Percentiles rank a stretch among this genome's conserved stretches.
These are phyloP conservation scores for Hemicordylus capensis DNA, from an alignment of 2,113 vertebrate genomes.

Conservation along the genomic window DNA sequence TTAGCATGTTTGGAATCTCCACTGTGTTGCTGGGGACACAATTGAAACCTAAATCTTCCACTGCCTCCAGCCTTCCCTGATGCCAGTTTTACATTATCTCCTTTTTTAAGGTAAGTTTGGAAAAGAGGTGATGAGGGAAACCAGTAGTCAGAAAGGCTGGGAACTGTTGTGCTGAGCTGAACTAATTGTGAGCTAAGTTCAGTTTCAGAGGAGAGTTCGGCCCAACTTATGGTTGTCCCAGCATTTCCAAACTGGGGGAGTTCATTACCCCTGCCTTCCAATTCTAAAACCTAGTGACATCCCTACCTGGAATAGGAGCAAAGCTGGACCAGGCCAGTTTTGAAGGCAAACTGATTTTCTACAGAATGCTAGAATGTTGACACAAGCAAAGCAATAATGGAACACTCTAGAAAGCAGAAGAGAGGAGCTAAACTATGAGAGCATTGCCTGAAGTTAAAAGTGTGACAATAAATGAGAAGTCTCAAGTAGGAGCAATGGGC, in stretches of 20 bases:
- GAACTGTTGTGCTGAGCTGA: not conserved
- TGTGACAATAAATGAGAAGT: accelerated
- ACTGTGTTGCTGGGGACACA: not conserved
- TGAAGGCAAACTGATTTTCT: conserved; percentile 26
- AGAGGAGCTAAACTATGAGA: not conserved
- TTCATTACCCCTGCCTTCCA: not conserved
- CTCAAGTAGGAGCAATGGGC: not conserved
- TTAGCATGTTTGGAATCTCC: not conserved
- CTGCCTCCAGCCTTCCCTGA: not conserved
- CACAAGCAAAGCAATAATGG: accelerated
- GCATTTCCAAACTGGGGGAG: not conserved
- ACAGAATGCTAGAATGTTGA: not conserved
- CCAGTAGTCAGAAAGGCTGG: not conserved
- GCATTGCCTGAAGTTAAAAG: accelerated
- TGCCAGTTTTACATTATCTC: not conserved
- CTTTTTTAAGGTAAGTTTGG: not conserved
- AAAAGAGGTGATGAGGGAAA: not conserved
- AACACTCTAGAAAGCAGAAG: not conserved
- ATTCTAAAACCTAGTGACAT: not conserved
- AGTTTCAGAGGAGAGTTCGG: not conserved
- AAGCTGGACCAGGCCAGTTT: not conserved
- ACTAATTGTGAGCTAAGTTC: not conserved
- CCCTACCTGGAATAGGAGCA: not conserved
- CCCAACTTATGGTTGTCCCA: not conserved
- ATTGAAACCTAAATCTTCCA: not conserved